Base-by-base conservation (phyloP, 2,888 invertebrate species). In the Hyalella azteca region DNA sequence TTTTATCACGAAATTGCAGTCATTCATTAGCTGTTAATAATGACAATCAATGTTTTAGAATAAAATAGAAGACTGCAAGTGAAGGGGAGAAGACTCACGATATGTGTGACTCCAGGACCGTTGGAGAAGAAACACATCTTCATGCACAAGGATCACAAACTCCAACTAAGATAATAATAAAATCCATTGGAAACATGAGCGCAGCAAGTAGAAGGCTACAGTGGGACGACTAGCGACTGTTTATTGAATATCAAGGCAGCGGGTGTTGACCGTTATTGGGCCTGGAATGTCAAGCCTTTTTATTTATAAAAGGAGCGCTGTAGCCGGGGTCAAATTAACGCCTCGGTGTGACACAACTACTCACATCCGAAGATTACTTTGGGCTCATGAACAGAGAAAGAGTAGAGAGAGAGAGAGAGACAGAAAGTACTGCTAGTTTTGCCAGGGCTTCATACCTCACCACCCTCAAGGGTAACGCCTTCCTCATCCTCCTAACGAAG, bases 41-140 rank as follows among this genome's bases (percentile, higher is more conserved):
- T 54, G 29, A 29, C 54, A 54, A 26, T 54, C 54, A 54, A 54
- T 54, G 54, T 29, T 26, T 15, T 54, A 29, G 29, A 54, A 22
- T 54, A 22, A 26, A 26, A 54, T 22, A 49, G 49, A 49, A 22
- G 54, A 54, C 22, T 54, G 66, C 4, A 36, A 32, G 39, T 66
- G 66, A 36, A 66, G 66, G 66, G 83, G 83, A 83, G 81, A 83
- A 80, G 81, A 83, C 81, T 83, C 83, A 83, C 83, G 81, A 83
- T 81, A 81, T 81, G 82, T 79, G 83, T 80, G 83, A 79, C 80
- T 83, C 81, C 83, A 77, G 83, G 81, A 81, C 83, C 81, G 83
- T 83, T 81, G 83, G 78, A 83, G 83, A 81, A 83, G 83, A 83
- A 83, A 83, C 81, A 83, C 83, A 83, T 81, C 81, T 81, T 80